phyloP scores from a whole-genome alignment of 2,113 vertebrate species.

The Barnardius zonarius region DNA sequence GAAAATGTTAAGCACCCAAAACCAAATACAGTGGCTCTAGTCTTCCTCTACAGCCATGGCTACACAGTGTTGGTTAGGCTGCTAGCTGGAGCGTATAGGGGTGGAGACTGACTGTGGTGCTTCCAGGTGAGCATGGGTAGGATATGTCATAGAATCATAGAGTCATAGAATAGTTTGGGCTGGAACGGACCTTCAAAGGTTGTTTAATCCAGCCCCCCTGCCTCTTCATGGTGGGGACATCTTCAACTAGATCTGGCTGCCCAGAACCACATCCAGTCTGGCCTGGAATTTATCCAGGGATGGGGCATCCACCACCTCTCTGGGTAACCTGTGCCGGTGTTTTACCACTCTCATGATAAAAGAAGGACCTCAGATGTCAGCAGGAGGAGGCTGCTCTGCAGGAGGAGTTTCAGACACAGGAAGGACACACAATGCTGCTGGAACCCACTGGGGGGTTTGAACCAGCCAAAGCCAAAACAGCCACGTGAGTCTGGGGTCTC shows the following conservation, averaged over 20 bases:
- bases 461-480: background rate
- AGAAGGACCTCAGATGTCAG: background rate
- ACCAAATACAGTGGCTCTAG: too few relatives aligned
- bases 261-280: background rate
- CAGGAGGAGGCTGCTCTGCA: background rate
- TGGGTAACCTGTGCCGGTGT: background rate
- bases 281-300: background rate
- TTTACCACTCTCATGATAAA: background rate
- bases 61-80: rapidly evolving
- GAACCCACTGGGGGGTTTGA: background rate
- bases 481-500: background rate
- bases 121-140: background rate
- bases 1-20: background rate
- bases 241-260: background rate
- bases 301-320: background rate
- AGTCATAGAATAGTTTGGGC: background rate
- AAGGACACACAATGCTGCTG: background rate
- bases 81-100: rapidly evolving
- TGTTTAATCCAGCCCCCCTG: background rate
- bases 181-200: background rate
- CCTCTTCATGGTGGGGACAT: background rate
- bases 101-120: background rate
- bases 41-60: background rate
- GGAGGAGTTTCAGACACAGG: background rate
- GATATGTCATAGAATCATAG: background rate